A percentile compares a stretch with the other conserved stretches of the same genome.
Conservation (phyloP, 1,140 invertebrate species). For the Drosophila insularis region DNA sequence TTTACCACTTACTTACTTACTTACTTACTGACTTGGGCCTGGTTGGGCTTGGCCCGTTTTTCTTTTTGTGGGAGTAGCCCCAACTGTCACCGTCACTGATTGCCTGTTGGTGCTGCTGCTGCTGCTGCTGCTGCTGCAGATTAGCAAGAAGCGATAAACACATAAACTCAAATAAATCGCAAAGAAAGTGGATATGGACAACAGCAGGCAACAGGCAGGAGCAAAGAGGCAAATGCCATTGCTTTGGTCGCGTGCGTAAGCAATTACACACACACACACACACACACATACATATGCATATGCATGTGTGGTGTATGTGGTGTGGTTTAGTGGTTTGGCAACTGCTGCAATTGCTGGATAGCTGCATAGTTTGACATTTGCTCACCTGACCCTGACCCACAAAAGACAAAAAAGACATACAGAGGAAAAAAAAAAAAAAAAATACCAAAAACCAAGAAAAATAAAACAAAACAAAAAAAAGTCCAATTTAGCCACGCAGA, state of each 20-base stretch:
- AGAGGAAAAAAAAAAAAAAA: constrained; percentile 46
- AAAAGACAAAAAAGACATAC: constrained; percentile 54
- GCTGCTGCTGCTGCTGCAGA: constrained; percentile 39
- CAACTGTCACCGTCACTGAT: constrained; percentile 69
- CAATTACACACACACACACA: constrained; percentile 55
- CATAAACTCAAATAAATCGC: constrained; percentile 71
- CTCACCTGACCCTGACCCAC: constrained; percentile 74
- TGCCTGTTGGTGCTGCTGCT: constrained; percentile 58
- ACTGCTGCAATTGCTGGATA: constrained; percentile 30
- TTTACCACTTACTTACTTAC: constrained; percentile 27
- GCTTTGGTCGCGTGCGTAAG: constrained; percentile 66
- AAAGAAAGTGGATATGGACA: constrained; percentile 71
- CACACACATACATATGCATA: constrained; percentile 13
- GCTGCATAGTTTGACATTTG: constrained; percentile 67
- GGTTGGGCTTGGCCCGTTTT: constrained; percentile 2
- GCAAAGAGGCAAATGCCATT: constrained; percentile 3
- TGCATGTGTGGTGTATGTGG: background rate
- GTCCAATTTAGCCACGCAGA: constrained; percentile 37
- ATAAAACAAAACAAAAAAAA: constrained; percentile 25
- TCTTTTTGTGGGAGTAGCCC: constrained; percentile 59
- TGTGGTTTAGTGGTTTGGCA: constrained; percentile 4
- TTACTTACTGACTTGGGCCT: constrained; percentile 17
- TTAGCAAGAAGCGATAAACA: constrained; percentile 72
- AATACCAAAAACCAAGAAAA: constrained; percentile 41
- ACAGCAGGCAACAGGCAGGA: constrained; percentile 17